These are phyloP conservation scores for human DNA, from an alignment of 2,113 vertebrate species.

Conservation along the genomic window DNA sequence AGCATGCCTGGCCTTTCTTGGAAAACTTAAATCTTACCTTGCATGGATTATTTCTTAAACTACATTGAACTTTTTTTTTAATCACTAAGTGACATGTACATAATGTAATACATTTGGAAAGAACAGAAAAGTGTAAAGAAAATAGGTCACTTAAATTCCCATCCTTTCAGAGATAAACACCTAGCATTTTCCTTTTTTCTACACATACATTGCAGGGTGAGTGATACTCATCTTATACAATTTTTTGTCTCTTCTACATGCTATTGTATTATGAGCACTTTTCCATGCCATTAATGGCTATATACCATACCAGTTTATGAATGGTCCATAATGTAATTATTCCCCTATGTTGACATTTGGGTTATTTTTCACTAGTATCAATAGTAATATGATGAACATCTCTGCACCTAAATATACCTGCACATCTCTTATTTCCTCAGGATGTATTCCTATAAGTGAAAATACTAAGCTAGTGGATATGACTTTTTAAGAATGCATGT, in stretches of 20 bases:
- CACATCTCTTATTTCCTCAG: slow-evolving; percentile 36
- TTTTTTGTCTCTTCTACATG: neutral
- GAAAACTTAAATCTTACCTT: slow-evolving; percentile 35
- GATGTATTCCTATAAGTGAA: slow-evolving; percentile 50
- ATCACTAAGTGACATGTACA: neutral
- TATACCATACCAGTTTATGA: slow-evolving; percentile 16
- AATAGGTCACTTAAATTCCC: slow-evolving; percentile 17
- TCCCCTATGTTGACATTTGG: neutral
- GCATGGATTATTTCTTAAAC: slow-evolving; percentile 22
- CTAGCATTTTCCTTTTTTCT: neutral
- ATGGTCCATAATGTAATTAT: slow-evolving; percentile 22
- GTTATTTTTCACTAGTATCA: slow-evolving; percentile 49
- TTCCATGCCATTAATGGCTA: neutral
- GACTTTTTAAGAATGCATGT: slow-evolving; percentile 24
- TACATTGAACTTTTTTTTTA: neutral
- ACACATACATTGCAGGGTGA: neutral
- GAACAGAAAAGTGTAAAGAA: neutral
- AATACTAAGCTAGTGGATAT: slow-evolving; percentile 8
- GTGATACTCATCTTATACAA: neutral
- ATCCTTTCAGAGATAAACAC: slow-evolving; percentile 12
- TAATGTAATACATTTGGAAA: slow-evolving; percentile 25
- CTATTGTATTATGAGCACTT: slow-evolving; percentile 17
- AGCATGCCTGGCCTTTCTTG: neutral
- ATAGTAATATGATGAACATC: slow-evolving; percentile 41
- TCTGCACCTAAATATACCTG: slow-evolving; percentile 16